phyloP scores from a whole-genome alignment of 1,140 invertebrate species.

The Solen grandis region DNA sequence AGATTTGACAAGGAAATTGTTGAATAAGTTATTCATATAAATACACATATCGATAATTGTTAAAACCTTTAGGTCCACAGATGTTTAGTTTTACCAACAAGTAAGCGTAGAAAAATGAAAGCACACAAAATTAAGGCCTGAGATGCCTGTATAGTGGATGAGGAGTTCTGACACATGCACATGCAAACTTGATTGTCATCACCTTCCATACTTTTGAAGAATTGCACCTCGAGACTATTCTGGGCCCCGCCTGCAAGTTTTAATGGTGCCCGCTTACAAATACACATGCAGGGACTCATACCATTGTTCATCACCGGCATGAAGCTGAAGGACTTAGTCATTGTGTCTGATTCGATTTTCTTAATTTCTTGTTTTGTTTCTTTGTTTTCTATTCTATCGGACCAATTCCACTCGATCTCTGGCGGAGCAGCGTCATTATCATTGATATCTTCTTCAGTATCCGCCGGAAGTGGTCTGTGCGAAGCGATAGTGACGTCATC shows the following conservation, averaged over 20 bases:
- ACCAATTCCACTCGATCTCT: too few species aligned
- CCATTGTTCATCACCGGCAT: constrained; percentile 51
- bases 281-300: constrained; percentile 54
- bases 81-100: too few species aligned
- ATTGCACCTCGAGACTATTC: constrained; percentile 21
- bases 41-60: too few species aligned
- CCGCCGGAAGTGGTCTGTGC: constrained; percentile 52
- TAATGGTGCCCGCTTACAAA: constrained; percentile 45
- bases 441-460: constrained; percentile 23
- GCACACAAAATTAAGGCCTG: too few species aligned
- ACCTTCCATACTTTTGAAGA: constrained; percentile 45
- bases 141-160: too few species aligned
- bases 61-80: too few species aligned
- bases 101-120: too few species aligned
- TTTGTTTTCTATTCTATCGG: too few species aligned
- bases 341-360: constrained; percentile 29
- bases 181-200: constrained; percentile 53
- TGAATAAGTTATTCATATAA: too few species aligned
- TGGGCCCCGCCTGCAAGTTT: constrained; percentile 8
- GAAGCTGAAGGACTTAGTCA: constrained; percentile 46
- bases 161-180: constrained; percentile 60
- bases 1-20: too few species aligned
- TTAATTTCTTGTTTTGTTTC: neutral
- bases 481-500: constrained; percentile 57
- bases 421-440: constrained; percentile 32